Percentiles rank a stretch among this genome's conserved stretches.
phyloP scores from a whole-genome alignment of 2,113 vertebrate species.

The Xiphophorus couchianus region DNA sequence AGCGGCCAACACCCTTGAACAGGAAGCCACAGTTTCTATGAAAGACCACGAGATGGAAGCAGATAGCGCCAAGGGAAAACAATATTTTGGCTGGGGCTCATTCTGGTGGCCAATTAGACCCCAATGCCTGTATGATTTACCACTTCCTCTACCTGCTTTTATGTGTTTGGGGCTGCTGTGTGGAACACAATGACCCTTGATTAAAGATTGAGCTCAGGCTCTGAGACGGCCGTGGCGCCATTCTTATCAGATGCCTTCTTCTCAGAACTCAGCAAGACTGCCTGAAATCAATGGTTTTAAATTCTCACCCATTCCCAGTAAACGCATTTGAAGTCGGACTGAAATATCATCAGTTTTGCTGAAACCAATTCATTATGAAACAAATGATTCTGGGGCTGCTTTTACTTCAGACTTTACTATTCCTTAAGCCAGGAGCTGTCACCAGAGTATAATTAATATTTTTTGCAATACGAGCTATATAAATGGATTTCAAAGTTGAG shows the following conservation, averaged over 20 bases:
- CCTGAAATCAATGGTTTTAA: conserved; percentile 57
- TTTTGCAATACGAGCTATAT: background rate
- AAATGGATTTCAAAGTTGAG: background rate
- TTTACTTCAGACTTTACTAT: background rate
- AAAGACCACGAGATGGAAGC: conserved; percentile 88
- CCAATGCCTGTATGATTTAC: conserved; percentile 75
- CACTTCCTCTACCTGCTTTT: conserved; percentile 77
- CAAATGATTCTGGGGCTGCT: background rate
- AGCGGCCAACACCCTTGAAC: conserved; percentile 84
- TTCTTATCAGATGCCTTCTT: conserved; percentile 73
- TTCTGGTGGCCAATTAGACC: conserved; percentile 76
- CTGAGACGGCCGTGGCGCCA: conserved; percentile 69
- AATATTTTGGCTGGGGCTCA: conserved; percentile 79
- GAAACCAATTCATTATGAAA: background rate
- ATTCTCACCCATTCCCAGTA: conserved; percentile 5
- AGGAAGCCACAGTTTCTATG: conserved; percentile 90
- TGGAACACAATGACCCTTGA: conserved; percentile 77
- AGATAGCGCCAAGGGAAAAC: conserved; percentile 83
- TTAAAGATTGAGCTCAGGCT: conserved; percentile 72
- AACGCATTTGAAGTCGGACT: conserved; percentile 25
- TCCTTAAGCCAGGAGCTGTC: background rate
- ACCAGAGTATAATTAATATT: background rate
- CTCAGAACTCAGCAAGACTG: conserved; percentile 56
- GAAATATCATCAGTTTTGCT: conserved; percentile 16
- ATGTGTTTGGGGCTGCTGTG: conserved; percentile 68